Base-by-base conservation (phyloP, 23 tunicate genomes). In the Trididemnum nubilum region DNA sequence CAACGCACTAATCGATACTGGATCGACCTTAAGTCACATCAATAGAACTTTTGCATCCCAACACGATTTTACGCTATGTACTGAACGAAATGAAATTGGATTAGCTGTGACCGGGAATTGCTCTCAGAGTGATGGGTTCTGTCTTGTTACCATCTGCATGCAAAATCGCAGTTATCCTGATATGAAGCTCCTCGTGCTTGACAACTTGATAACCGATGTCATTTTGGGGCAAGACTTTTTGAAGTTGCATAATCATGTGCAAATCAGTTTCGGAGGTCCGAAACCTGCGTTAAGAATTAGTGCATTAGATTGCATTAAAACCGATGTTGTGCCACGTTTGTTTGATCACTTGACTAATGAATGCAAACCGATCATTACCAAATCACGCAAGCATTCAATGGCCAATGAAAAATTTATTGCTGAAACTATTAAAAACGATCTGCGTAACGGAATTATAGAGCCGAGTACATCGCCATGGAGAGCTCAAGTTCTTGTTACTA, bases 401-500 rank as follows among this genome's bases (percentile, higher is more conserved):
- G 74, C 37, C 3, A 24, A 69, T 33, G 39, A 69, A n/a, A n/a
- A 33, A 24, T 73, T 73, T 44, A 73, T 73, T 73, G 18, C 29
- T 22, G 64, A 37, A 36, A 12, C 18, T 25, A 73, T 73, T n/a
- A 2, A 5, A 12, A 22, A 73, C 23, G n/a, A 26, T 12, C 27
- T 73, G 79, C 18, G n/a, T 2, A 33, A 73, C 15, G 64, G 61
- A 4, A 38, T 73, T 9, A 73, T 73, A 9, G 60, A 73, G 24
- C 61, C 79, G 2, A 73, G 79, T 27, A 19, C 79, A 38, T 73
- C 65, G 29, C 79, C 79, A 9, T 73, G 79, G 79, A 29, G 64
- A 7, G 79, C 64, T 24, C 79, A 73, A 44, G 79, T 73, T 4
- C 34, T 73, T 2, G 64, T 73, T 38, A 32, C 39, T 5, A 69